These are phyloP conservation scores for Trichogramma evanescens DNA, from an alignment of 2,888 invertebrate species.

Conservation along the genomic window DNA sequence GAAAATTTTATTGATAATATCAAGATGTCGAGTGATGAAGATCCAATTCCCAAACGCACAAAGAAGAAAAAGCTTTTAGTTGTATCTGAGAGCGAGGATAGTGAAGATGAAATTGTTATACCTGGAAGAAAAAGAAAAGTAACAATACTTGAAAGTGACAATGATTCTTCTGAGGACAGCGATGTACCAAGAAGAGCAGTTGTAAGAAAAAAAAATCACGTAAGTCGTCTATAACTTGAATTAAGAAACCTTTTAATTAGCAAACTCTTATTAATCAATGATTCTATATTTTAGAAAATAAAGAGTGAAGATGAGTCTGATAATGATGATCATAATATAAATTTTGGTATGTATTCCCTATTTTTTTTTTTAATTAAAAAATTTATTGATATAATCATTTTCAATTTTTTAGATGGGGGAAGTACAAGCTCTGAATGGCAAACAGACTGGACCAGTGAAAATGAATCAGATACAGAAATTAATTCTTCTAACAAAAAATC, in stretches of 20 bases:
- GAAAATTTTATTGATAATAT: no score
- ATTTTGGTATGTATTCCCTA: constrained; percentile 25
- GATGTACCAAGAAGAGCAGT: constrained; percentile 24
- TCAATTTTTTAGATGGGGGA: constrained; percentile 22
- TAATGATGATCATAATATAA: constrained; percentile 20
- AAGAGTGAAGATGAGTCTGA: constrained; percentile 30
- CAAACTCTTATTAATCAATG: background rate
- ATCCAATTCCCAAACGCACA: no score
- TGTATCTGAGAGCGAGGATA: constrained; percentile 50
- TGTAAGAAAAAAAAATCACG: constrained; percentile 33
- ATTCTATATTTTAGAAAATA: constrained; percentile 27
- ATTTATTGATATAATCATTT: background rate
- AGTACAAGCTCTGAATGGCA: constrained; percentile 37
- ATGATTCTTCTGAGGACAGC: constrained; percentile 10
- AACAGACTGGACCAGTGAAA: constrained; percentile 40
- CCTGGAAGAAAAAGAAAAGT: constrained; percentile 20
- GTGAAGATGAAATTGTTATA: constrained; percentile 34
- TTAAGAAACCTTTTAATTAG: background rate
- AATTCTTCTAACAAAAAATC: constrained; percentile 13
- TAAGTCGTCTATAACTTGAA: constrained; percentile 22
- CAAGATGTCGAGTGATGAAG: no score
- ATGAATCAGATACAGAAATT: constrained; percentile 26
- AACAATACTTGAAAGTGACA: background rate
- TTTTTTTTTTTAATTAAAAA: constrained; percentile 9
- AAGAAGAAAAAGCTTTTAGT: constrained; percentile 27